Evolutionary conservation across 2,888 invertebrate species (phyloP).

Genomic region (Pristionchus fissidentatus): DNA sequence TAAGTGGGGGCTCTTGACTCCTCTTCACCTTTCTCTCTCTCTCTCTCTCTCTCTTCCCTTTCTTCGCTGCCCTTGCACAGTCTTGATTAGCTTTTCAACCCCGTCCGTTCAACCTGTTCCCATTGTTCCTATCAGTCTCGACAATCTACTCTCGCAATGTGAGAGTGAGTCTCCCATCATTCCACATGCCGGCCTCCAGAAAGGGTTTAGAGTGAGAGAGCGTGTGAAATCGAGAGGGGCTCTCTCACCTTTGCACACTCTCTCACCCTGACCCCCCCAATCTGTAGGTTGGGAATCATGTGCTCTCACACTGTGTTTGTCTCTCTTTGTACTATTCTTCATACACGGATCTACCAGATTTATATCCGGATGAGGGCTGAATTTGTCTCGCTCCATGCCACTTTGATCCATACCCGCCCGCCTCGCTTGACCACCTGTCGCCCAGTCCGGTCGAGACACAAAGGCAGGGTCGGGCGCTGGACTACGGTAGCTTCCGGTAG

Average conservation of each 20-base stretch:
- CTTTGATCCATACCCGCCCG: constrained; percentile 23
- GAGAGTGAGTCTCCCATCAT: too few species aligned
- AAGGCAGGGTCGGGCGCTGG: too few species aligned
- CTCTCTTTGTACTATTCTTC: constrained; percentile 14
- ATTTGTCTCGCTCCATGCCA: constrained; percentile 32
- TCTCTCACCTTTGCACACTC: too few species aligned
- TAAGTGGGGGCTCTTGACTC: constrained; percentile 30
- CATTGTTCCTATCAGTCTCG: constrained; percentile 27
- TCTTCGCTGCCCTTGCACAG: constrained; percentile 22
- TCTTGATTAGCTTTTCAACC: constrained; percentile 28
- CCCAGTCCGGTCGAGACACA: neutral
- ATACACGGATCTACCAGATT: constrained; percentile 22
- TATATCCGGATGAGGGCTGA: constrained; percentile 37
- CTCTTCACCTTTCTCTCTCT: neutral
- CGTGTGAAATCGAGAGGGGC: too few species aligned
- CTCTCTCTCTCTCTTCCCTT: neutral
- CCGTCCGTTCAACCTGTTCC: constrained; percentile 15
- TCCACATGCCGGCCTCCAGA: too few species aligned
- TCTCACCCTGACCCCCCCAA: constrained; percentile 29
- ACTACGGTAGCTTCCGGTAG: neutral
- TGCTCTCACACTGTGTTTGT: constrained; percentile 30
- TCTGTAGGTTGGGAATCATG: too few species aligned
- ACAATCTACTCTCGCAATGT: too few species aligned
- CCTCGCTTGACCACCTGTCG: neutral
- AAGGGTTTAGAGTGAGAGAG: too few species aligned